Percentiles rank a stretch among this genome's conserved stretches.
Conservation (phyloP, 1,140 invertebrate genomes). For the Magallana gigas region DNA sequence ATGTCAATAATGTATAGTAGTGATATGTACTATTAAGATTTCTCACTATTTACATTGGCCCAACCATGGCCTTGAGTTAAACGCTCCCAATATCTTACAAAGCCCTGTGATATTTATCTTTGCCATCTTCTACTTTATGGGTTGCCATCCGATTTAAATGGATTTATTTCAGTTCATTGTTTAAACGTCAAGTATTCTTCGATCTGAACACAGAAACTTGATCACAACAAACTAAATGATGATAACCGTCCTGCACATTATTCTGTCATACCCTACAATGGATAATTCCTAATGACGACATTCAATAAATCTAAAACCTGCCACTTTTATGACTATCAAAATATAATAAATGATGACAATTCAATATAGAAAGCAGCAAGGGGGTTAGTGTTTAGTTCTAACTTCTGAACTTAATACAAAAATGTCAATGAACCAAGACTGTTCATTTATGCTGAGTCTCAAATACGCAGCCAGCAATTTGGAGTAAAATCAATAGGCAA, state of each 20-base stretch:
- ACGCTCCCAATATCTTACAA: constrained; percentile 7
- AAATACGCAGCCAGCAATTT: background rate
- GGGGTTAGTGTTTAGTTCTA: background rate
- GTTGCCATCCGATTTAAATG: constrained; percentile 1
- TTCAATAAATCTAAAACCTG: background rate
- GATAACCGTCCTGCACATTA: background rate
- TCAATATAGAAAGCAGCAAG: background rate
- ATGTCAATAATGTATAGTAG: background rate
- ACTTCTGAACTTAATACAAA: background rate
- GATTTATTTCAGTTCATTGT: background rate
- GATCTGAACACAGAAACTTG: background rate
- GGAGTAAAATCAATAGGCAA: background rate
- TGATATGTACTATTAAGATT: constrained; percentile 3
- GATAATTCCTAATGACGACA: background rate
- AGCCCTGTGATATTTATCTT: constrained; percentile 12
- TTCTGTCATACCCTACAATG: background rate
- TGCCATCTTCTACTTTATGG: background rate
- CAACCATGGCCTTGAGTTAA: background rate
- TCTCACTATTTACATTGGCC: constrained; percentile 11
- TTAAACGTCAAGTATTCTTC: constrained; percentile 9
- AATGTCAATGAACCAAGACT: constrained; percentile 15
- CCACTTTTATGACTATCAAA: constrained; percentile 3
- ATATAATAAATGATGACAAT: background rate
- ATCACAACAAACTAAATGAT: background rate
- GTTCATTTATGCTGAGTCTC: background rate